These are phyloP conservation scores for Syrphus vitripennis DNA, from an alignment of 2,888 invertebrate genomes.

Conservation along the genomic window DNA sequence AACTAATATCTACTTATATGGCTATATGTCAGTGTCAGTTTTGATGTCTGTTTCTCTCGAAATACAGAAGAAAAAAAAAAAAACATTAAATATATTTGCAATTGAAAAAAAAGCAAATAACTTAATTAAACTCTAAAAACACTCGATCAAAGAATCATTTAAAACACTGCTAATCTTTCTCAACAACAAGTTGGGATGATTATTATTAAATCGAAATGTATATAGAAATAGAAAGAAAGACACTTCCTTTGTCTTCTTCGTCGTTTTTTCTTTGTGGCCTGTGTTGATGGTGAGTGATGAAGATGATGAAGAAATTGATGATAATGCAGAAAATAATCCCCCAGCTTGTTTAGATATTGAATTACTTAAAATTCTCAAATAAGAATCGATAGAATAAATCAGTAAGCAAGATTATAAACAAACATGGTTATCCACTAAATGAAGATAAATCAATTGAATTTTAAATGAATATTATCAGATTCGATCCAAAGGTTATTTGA, in stretches of 20 bases:
- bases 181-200: constrained; percentile 59
- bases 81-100: constrained; percentile 1
- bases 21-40: neutral
- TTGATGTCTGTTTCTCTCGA: constrained; percentile 6
- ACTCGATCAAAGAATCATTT: constrained; percentile 4
- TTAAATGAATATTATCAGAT: constrained; percentile 35
- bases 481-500: constrained; percentile 1
- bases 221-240: neutral
- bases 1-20: neutral
- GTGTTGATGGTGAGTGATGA: neutral
- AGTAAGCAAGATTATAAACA: constrained; percentile 30
- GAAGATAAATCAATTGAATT: constrained; percentile 17
- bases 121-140: neutral
- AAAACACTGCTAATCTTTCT: constrained; percentile 41
- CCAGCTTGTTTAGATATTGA: constrained; percentile 47
- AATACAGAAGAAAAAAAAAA: constrained; percentile 6
- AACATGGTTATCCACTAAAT: constrained; percentile 6
- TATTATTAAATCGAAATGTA: constrained; percentile 29
- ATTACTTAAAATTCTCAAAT: constrained; percentile 38
- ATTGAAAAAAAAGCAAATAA: constrained; percentile 24
- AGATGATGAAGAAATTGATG: constrained; percentile 14
- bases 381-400: constrained; percentile 10
- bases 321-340: constrained; percentile 53
- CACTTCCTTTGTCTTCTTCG: constrained; percentile 11
- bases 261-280: neutral